Base-by-base conservation (phyloP, 2,113 vertebrate species). In the Alaudala cheleensis region DNA sequence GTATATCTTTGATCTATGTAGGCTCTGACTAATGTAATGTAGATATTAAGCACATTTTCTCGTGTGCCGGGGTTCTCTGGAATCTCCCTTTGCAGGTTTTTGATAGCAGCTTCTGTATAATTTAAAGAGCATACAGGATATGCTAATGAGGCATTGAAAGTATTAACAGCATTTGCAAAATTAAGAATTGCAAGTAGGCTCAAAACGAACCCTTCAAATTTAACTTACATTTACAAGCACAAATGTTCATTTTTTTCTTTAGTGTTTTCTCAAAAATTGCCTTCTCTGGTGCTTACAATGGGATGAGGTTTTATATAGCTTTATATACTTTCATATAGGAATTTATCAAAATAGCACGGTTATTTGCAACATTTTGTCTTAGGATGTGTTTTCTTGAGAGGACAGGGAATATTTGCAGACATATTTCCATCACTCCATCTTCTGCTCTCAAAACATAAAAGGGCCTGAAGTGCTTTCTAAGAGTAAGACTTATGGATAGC, bases 31-130 rank as follows among this genome's bases (percentile, higher is more conserved):
- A 94, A 54, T 14, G 16, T 51, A 96, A 89, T 62, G 39, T 47
- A 92, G 66, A 83, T 94, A 81, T 92, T 95, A 91, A 97, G 80
- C 70, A 50, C 33, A 11, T 74, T 76, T 77, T 73, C 96, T 40
- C 93, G 42, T 93, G 17, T 91, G 74, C 65, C 0, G 0, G 51
- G 16, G 44, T 92, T 96, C 92, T 88, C 86, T 58, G 91, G 78
- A 96, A 88, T 96, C 65, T 97, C 95, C 85, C 95, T 85, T 81
- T 90, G 42, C 67, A 89, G 39, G 77, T 92, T 96, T 95, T 53
- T 78, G 39, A 58, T 74, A 91, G n/a, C 64, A 18, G 62, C 1
- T 45, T 76, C 82, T 95, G 81, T 94, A 81, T 94, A 84, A 96
- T 97, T 96, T 94, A 54, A 80, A 89, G 22, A 65, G 56, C 58